Base-by-base conservation (phyloP, 2,797 vertebrate genomes). In the Pagetopsis macropterus region DNA sequence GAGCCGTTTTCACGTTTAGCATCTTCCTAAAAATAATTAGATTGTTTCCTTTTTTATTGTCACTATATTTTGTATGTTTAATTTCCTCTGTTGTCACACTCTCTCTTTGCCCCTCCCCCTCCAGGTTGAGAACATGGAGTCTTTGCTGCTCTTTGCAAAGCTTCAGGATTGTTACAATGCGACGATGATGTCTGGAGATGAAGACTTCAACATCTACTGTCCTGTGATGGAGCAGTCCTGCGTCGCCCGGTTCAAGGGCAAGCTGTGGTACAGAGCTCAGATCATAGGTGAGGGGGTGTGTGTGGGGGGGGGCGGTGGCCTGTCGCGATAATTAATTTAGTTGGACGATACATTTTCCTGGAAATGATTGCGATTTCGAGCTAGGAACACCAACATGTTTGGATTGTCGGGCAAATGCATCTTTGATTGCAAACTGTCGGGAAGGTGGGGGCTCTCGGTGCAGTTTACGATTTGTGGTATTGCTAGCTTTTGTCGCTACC, bases 91-190 rank as follows among this genome's bases (percentile, higher is more conserved):
- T 17, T 4, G 13, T 48, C 21, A 1, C 1, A 7, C 14, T 31
- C 9, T 55, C 2, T 7, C 40, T 2, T 23, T 45, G 3, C 5
- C 16, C 58, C 43, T 7, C 13, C 7, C 0, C 16, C 14, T n/a
- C 19, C 70, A 95, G 94, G 88, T 90, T 52, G 89, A 93, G 45
- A 92, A 87, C 83, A 92, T 90, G 87, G 94, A 95, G 89, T 90
- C 78, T 15, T 12, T 88, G 79, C 83, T 94, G 65, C 84, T 95
- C 33, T 87, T 89, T 45, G 57, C 78, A 2, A 93, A 93, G 56
- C 92, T 95, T 19, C 93, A 95, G 82, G 87, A 91, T 0, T 93
- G 60, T 79, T 95, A 95, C 67, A 86, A 56, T 23, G 19, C 17
- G 4, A n/a, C 69, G 3, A 12, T n/a, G 2, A 31, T 51, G 55